Conservation (phyloP, 2,113 vertebrate species). For the Gasterosteus nipponicus region DNA sequence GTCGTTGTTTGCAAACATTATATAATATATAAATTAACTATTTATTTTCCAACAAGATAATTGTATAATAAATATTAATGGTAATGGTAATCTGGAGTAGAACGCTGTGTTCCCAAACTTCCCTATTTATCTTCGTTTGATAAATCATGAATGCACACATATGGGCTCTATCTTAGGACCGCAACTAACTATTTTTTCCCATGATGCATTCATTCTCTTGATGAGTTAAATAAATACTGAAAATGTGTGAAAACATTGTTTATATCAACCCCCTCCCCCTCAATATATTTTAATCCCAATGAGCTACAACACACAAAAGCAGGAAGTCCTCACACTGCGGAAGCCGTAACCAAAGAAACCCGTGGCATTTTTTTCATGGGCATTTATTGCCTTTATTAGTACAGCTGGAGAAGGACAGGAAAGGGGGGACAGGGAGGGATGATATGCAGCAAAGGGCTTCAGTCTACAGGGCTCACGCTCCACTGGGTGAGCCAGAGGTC, state of each 20-base stretch:
- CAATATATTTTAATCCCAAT: neutral
- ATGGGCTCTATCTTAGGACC: neutral
- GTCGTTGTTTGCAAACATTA: neutral
- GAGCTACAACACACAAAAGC: neutral
- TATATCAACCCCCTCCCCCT: neutral
- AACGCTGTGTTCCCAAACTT: neutral
- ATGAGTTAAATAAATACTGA: neutral
- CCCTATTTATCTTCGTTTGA: neutral
- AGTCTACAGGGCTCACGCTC: neutral
- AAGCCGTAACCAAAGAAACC: neutral
- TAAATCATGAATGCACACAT: neutral
- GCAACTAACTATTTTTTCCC: neutral
- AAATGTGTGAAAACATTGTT: neutral
- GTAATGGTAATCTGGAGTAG: neutral
- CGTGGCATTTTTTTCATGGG: neutral
- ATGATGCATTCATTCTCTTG: neutral
- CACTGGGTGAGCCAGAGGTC: neutral
- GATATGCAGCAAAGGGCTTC: neutral
- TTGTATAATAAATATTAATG: neutral
- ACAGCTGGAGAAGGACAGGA: neutral
- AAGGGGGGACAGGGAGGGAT: neutral
- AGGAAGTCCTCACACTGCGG: neutral
- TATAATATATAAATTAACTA: neutral
- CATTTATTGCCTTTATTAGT: neutral
- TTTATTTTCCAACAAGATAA: neutral